Base-by-base conservation (phyloP, 2,888 invertebrate genomes). In the Archaeoteleia sp. region DNA sequence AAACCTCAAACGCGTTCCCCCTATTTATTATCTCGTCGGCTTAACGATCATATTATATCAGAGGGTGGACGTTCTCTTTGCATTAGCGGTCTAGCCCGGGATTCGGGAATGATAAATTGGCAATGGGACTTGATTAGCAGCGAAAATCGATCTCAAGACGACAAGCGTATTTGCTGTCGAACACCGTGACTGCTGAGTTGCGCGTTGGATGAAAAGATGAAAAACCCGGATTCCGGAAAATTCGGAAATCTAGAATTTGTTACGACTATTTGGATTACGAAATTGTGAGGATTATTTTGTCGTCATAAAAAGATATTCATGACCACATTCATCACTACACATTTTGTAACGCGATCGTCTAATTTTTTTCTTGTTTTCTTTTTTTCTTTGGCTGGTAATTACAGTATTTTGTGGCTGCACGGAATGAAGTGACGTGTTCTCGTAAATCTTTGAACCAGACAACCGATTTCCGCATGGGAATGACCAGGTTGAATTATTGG, bases 111-210 rank as follows among this genome's bases (percentile, higher is more conserved):
- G 55, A 61, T 53, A 46, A 45, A 62, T 61, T 37, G 57, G 17
- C 49, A 40, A 40, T 40, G 57, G 40, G 43, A 39, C 37, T 35
- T 51, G 20, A 51, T 46, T 57, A 54, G 43, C 39, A 34, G 51
- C n/a, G 46, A 49, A 57, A 61, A 57, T 61, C 61, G 42, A 62
- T 67, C 61, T 55, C 45, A 43, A 53, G 51, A 61, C 37, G 61
- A 53, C 51, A 53, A 53, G 46, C 53, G 35, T 46, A 45, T 53
- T 53, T 27, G 46, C 10, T 32, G 42, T 49, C 35, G 27, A 20
- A 27, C 49, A 29, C 40, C 39, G 46, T 8, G 27, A 37, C 37
- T 39, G 15, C 14, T 25, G 20, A 46, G 45, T 57, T 48, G 40
- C 40, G 17, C 8, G 20, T 39, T 40, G 30, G 27, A 35, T 29